Conservation (phyloP, 1,140 invertebrate genomes). For the Tetramorium parvispinum region DNA sequence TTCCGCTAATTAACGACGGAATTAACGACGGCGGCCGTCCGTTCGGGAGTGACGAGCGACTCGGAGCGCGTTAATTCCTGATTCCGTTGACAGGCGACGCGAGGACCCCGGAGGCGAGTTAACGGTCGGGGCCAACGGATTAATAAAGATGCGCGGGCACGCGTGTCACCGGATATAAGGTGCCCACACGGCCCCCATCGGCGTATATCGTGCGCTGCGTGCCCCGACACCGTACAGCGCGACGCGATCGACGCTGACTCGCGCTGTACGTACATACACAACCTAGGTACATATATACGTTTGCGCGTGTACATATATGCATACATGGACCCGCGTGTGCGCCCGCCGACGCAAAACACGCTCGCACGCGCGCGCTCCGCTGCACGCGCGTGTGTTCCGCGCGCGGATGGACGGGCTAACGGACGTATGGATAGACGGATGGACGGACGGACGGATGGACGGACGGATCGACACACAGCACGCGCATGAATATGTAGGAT, state of each 20-base stretch:
- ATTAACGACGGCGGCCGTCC: conserved; percentile 38
- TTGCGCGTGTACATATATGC: not conserved
- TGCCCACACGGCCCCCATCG: conserved; percentile 67
- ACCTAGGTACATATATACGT: not conserved
- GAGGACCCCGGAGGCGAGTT: conserved; percentile 61
- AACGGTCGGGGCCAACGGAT: conserved; percentile 79
- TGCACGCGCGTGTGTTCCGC: conserved; percentile 41
- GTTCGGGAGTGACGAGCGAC: not conserved
- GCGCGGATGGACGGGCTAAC: conserved; percentile 28
- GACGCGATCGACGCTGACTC: not conserved
- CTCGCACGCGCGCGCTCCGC: conserved; percentile 53
- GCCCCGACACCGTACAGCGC: not conserved
- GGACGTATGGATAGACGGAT: conserved; percentile 9
- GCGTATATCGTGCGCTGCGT: conserved; percentile 13
- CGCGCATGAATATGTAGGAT: conserved; percentile 84
- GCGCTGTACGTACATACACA: no score
- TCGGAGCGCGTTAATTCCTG: conserved; percentile 62
- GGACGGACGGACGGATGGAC: conserved; percentile 57
- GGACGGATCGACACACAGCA: conserved; percentile 79
- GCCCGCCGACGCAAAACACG: conserved; percentile 61
- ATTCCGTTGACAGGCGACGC: conserved; percentile 67
- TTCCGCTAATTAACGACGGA: conserved; percentile 58
- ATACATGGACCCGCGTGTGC: not conserved
- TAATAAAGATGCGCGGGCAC: conserved; percentile 84
- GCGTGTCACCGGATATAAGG: conserved; percentile 84